These are phyloP conservation scores for Herpetotheres cachinnans DNA, from an alignment of 2,113 vertebrate species.

Conservation along the genomic window DNA sequence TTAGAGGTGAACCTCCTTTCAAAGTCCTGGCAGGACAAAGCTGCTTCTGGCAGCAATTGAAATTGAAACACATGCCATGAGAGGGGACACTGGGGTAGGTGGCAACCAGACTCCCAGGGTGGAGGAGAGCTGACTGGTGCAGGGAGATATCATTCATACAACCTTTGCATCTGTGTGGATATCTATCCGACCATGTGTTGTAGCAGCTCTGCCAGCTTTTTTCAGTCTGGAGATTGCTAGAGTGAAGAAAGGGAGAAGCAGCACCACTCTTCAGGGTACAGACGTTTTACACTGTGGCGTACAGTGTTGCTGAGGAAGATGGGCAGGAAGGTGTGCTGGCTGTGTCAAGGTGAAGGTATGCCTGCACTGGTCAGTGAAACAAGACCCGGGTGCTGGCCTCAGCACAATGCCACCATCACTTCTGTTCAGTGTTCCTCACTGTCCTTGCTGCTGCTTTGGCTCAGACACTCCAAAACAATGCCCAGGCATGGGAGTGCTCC, in stretches of 20 bases:
- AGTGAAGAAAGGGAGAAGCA: background rate
- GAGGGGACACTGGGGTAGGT: background rate
- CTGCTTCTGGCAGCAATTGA: background rate
- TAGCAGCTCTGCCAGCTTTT: background rate
- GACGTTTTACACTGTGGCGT: background rate
- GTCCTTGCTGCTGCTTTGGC: background rate
- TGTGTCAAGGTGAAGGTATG: background rate
- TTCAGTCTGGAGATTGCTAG: background rate
- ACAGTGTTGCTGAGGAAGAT: background rate
- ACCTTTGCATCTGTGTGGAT: background rate
- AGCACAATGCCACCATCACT: background rate
- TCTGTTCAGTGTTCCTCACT: background rate
- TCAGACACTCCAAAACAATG: background rate
- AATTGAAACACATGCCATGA: background rate
- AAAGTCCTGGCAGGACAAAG: background rate
- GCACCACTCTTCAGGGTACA: background rate
- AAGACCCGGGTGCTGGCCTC: background rate
- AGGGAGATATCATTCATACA: background rate
- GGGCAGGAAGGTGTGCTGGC: background rate
- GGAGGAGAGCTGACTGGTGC: background rate
- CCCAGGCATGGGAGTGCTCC: background rate
- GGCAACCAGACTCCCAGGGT: background rate
- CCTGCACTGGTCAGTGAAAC: background rate
- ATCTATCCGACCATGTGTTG: background rate
- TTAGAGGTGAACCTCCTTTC: background rate